Base-by-base conservation (phyloP, 2,797 vertebrate species). In the Chromis chromis region DNA sequence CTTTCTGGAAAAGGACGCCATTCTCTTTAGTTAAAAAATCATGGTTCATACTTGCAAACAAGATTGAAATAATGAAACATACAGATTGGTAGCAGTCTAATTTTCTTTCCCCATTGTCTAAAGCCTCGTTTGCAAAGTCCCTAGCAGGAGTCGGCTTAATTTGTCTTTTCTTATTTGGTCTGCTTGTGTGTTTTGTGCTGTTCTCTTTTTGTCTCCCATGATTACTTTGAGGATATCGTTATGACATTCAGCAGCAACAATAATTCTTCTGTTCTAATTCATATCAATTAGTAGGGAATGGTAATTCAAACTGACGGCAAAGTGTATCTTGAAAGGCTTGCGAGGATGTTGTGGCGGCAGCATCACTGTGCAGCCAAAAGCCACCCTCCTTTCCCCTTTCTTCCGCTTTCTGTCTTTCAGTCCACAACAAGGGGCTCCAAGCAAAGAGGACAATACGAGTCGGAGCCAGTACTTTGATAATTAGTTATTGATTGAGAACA, bases 401-500 rank as follows among this genome's bases (percentile, higher is more conserved):
- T 84, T 87, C 79, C 81, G 73, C 77, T 79, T 79, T 92, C 90
- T 86, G 90, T 90, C 90, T 93, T 92, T 94, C 91, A 91, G 91
- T 88, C 88, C 91, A 82, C 95, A 95, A 96, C 94, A 94, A 96
- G 95, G 94, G 95, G 91, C 93, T 94, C 93, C 94, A 91, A 95
- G 95, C 95, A 94, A 94, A 95, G 96, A 91, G 95, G 92, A 95
- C 93, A 94, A 92, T 91, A 89, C 68, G 78, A 87, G 93, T 88
- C 80, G 67, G 86, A 93, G 93, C 93, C 92, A 93, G 96, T 95
- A 95, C 95, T 97, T 97, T 97, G 95, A 97, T 97, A 97, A 98
- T 98, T 98, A 98, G 96, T 97, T 98, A 98, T 98, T 98, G 97
- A 99, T 98, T 96, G 95, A 93, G 93, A 95, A 96, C 96, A 96